Evolutionary conservation across 2,797 vertebrate genomes (phyloP), one percentile per base, ranked within the genome.

Genomic region (Sphenopsis melanotis): DNA sequence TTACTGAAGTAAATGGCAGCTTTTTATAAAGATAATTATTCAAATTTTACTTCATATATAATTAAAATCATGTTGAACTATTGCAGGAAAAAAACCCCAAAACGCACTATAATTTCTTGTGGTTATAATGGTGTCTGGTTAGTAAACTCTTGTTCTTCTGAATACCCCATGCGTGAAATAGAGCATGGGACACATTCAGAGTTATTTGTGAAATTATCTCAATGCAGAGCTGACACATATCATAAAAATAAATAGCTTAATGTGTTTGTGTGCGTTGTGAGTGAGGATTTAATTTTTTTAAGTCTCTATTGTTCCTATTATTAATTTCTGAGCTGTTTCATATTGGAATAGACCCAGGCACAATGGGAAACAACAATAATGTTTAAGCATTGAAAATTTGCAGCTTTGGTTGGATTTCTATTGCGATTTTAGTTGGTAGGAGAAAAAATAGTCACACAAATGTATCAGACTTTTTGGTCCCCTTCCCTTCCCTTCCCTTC

Each of bases 51-150:
- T 94, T 94, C 49, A 83, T 92, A 95, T 96, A 57, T 94, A 96
- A 95, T 96, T 93, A 95, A 96, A 97, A 95, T 96, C 15, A 83
- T 92, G 94, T 71, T 93, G 75, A 89, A 93, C 71, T 92, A 59
- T 68, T 83, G 18, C 70, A 83, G 83, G 11, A 74, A 88, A 78
- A 81, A 74, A 57, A 2, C 1, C 8, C 17, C 26, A 27, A 37
- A 27, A 19, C 26, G 30, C 9, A 8, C 74, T 89, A 41, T 79
- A 83, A 94, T 96, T 96, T 87, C 94, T 97, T 89, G 30, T 70
- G 77, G 76, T 93, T 87, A 66, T 89, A 66, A 61, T 26, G 49
- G 71, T 87, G 50, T 85, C 66, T 70, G 56, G 57, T 87, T 79
- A n/a, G 80, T 53, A 91, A 83, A 34, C 49, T 93, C 91, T 57